A percentile compares a stretch with the other conserved stretches of the same genome.
phyloP scores from a whole-genome alignment of 2,797 vertebrate genomes.

The Loris lydekkerianus region DNA sequence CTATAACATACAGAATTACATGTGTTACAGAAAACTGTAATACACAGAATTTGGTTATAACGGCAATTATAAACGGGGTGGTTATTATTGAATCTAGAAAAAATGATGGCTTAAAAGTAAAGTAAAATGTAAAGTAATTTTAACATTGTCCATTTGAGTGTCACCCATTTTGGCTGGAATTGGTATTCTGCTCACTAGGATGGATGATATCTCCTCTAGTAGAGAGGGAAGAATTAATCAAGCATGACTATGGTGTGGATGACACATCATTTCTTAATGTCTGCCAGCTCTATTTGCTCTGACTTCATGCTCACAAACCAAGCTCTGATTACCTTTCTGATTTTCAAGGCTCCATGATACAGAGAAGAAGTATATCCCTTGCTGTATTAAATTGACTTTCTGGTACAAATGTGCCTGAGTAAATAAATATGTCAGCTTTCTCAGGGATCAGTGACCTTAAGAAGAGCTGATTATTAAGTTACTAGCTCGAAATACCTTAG shows the following conservation, averaged over 20 bases:
- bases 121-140: constrained; percentile 21
- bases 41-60: constrained; percentile 16
- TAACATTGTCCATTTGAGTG: background rate
- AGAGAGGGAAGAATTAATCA: constrained; percentile 4
- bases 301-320: constrained; percentile 33
- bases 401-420: constrained; percentile 19
- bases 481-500: background rate
- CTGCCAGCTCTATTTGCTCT: constrained; percentile 31
- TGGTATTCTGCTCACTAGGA: constrained; percentile 41
- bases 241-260: background rate
- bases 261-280: constrained; percentile 13
- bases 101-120: constrained; percentile 4
- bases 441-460: background rate
- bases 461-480: constrained; percentile 22
- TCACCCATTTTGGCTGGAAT: background rate
- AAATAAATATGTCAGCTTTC: constrained; percentile 35
- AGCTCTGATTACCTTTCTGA: constrained; percentile 39
- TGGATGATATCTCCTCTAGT: background rate
- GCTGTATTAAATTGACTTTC: constrained; percentile 35
- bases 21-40: background rate
- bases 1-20: background rate
- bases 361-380: constrained; percentile 17
- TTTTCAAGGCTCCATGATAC: constrained; percentile 12
- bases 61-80: background rate
- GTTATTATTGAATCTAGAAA: constrained; percentile 15